Evolutionary conservation across 2,113 vertebrate genomes (phyloP), one percentile per base, ranked within the genome.

Genomic region (Syngnathus floridae): DNA sequence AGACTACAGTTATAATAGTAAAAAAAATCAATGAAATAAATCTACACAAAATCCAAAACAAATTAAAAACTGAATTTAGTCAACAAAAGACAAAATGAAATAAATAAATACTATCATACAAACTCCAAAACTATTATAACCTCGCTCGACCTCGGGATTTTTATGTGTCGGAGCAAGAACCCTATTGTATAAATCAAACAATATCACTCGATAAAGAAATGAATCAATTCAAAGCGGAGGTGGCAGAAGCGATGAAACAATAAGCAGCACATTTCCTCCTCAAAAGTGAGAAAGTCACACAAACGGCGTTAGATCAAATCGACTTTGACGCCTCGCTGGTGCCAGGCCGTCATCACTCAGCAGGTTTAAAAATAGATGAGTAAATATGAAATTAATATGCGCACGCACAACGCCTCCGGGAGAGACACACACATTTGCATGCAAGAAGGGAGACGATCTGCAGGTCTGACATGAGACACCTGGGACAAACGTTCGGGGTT

Each of bases 361-460:
- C 67, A 48, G 76, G 48, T 84, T 83, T 84, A 85, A 87, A 86
- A 89, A 87, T 84, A 87, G 85, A 86, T 84, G 79, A 88, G 83
- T 88, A 87, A 88, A 90, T 90, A 87, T 82, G 85, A 89, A 89
- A 88, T 88, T 82, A 89, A 88, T 87, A 81, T 84, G 40, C 55
- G 31, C 58, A 26, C 62, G 22, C 16, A 62, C 65, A 19, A 60
- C 52, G 76, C 77, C 76, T 76, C 74, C 56, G 75, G 84, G 72
- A 82, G 73, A 80, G 74, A 79, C 0, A 31, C 2, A 31, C 3
- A 31, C 71, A 88, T 89, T 89, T 82, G 82, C 86, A 85, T 81
- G 75, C 26, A 77, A 82, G n/a, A 9, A 43, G 26, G 38, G 22
- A 22, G 43, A 46, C 43, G 14, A n/a, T 5, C 12, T 43, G 59